phyloP scores from a whole-genome alignment of 2,113 vertebrate genomes.

The Pithys albifrons region DNA sequence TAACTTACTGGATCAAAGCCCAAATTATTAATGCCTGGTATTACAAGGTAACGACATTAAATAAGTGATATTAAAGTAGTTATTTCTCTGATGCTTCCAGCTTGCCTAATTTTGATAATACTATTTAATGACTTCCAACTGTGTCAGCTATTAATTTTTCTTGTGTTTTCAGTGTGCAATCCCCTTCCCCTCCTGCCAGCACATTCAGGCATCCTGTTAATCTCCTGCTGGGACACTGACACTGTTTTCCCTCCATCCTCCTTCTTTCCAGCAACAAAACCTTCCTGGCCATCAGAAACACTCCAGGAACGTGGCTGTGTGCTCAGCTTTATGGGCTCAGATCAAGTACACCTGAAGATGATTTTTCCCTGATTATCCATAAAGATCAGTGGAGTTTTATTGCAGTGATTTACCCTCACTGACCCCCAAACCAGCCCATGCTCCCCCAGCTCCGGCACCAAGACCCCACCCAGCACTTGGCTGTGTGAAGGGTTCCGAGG shows the following conservation, averaged over 20 bases:
- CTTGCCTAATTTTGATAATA: background rate
- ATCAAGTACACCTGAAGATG: background rate
- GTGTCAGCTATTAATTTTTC: background rate
- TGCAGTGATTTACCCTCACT: background rate
- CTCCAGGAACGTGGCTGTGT: fast-evolving
- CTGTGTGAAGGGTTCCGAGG: background rate
- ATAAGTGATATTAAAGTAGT: background rate
- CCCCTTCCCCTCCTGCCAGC: background rate
- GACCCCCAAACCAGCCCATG: background rate
- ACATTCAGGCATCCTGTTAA: background rate
- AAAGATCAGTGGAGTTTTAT: fast-evolving
- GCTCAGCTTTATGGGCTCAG: background rate
- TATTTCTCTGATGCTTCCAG: background rate
- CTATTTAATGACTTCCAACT: background rate
- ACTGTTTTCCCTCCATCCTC: background rate
- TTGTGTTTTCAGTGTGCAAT: background rate
- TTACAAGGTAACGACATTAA: background rate
- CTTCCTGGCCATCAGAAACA: background rate
- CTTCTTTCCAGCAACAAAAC: background rate
- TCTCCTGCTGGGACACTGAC: background rate
- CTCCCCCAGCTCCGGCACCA: background rate
- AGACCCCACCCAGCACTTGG: background rate
- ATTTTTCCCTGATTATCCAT: background rate
- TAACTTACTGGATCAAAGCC: background rate
- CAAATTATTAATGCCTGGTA: background rate